Conservation (phyloP, 2,888 invertebrate genomes). For the Cynaeus angustus region DNA sequence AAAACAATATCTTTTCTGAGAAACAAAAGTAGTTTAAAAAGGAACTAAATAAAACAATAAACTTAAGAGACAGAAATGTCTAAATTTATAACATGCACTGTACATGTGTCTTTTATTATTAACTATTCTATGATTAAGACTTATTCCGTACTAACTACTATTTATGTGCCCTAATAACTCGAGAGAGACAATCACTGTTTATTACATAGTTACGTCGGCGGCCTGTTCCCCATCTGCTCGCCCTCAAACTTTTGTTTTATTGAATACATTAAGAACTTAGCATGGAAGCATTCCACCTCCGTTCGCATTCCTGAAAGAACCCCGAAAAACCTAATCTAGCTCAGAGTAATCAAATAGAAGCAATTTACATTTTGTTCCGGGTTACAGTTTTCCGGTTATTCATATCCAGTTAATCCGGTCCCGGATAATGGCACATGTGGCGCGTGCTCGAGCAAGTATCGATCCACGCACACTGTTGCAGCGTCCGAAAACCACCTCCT, state of each 20-base stretch:
- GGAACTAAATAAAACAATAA: too few species aligned
- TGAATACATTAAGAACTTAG: slow-evolving; percentile 38
- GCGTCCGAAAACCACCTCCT: slow-evolving; percentile 33
- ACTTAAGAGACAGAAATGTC: too few species aligned
- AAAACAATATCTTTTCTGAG: too few species aligned
- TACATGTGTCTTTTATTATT: too few species aligned
- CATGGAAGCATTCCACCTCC: slow-evolving; percentile 5
- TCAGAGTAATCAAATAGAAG: slow-evolving; percentile 58
- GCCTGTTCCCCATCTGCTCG: too few species aligned
- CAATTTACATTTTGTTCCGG: slow-evolving; percentile 61
- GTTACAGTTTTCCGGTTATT: slow-evolving; percentile 61
- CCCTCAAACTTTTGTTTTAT: slow-evolving; percentile 39
- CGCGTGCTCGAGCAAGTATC: slow-evolving; percentile 59
- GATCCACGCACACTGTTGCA: slow-evolving; percentile 57
- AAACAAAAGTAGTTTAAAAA: too few species aligned
- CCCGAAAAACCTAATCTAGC: slow-evolving; percentile 54
- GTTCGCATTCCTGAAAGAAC: slow-evolving; percentile 20
- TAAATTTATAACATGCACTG: too few species aligned
- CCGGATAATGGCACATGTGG: slow-evolving; percentile 61
- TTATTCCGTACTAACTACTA: too few species aligned
- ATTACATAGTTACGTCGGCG: background rate
- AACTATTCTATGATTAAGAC: too few species aligned
- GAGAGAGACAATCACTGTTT: background rate
- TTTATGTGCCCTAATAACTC: background rate
- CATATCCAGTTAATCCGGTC: slow-evolving; percentile 60